phyloP scores from a whole-genome alignment of 1,140 invertebrate species.

The Phenacoccus solenopsis region DNA sequence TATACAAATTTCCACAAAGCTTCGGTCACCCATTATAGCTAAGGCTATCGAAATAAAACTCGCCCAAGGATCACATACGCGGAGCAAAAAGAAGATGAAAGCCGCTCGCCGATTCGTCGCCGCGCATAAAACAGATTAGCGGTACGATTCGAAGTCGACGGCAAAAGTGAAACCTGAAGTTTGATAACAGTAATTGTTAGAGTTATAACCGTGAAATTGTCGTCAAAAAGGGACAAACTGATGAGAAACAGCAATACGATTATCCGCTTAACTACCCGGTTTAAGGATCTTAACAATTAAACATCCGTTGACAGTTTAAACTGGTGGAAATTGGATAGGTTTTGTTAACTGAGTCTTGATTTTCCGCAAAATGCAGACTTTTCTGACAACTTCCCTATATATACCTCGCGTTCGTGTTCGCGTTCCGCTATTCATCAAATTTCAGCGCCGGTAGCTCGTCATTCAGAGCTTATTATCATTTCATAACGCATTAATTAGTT shows the following conservation, averaged over 20 bases:
- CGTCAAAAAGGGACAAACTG: constrained; percentile 13
- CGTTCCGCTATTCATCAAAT: constrained; percentile 12
- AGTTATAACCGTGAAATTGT: constrained; percentile 18
- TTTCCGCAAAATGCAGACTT: constrained; percentile 6
- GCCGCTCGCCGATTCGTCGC: neutral
- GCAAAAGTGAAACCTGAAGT: neutral
- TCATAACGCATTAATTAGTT: constrained; percentile 7
- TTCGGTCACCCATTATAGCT: too few relatives aligned
- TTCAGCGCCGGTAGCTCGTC: neutral
- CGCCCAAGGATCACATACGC: too few relatives aligned
- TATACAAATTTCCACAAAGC: too few relatives aligned
- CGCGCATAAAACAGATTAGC: neutral
- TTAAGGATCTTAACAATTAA: constrained; percentile 17
- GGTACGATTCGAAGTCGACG: neutral
- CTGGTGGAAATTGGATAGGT: constrained; percentile 13
- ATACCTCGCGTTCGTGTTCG: neutral
- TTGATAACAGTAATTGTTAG: constrained; percentile 17
- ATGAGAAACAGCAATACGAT: constrained; percentile 17
- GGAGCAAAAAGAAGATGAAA: too few relatives aligned
- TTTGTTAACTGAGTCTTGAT: constrained; percentile 1
- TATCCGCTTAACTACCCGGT: constrained; percentile 14
- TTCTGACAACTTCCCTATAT: constrained; percentile 13
- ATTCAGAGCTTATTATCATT: constrained; percentile 8
- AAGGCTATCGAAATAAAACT: too few relatives aligned
- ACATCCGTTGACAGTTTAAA: constrained; percentile 17